These are phyloP conservation scores for Diorhabda elongata DNA, from an alignment of 1,140 invertebrate genomes.

Conservation along the genomic window DNA sequence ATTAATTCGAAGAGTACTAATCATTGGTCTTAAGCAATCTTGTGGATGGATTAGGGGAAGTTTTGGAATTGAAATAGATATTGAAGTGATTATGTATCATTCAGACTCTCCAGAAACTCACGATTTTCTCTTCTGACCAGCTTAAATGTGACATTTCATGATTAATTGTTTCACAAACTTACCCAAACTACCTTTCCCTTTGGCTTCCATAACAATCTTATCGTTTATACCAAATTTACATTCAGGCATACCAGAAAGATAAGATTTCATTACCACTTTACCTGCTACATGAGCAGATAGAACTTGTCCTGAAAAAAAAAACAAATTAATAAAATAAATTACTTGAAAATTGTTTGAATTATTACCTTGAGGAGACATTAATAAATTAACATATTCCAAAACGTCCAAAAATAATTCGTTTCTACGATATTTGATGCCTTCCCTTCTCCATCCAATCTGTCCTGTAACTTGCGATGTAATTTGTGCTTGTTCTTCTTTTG, in stretches of 20 bases:
- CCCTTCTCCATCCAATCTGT: constrained; percentile 98
- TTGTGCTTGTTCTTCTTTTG: constrained; percentile 98
- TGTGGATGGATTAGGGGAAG: too few species aligned
- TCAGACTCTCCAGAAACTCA: too few species aligned
- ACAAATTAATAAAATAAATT: not conserved
- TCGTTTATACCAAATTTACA: constrained; percentile 99
- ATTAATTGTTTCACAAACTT: not conserved
- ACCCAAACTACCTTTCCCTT: constrained; percentile 68
- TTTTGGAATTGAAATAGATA: too few species aligned
- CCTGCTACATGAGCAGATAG: constrained; percentile 98
- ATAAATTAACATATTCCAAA: constrained; percentile 96
- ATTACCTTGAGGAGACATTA: constrained; percentile 97
- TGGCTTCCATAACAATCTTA: constrained; percentile 98
- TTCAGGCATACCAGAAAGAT: constrained; percentile 99
- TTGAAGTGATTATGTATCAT: too few species aligned
- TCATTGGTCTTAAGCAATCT: too few species aligned
- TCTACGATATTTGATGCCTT: constrained; percentile 98
- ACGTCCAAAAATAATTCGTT: constrained; percentile 99
- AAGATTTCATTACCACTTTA: constrained; percentile 99
- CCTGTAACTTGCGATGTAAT: constrained; percentile 99
- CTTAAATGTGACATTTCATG: constrained; percentile 24
- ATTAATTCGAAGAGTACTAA: too few species aligned
- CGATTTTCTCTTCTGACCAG: too few species aligned
- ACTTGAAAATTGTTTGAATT: not conserved
- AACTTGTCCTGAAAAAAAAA: constrained; percentile 78